Evolutionary conservation across 1,140 invertebrate genomes (phyloP).

Genomic region (Diorhabda sublineata): DNA sequence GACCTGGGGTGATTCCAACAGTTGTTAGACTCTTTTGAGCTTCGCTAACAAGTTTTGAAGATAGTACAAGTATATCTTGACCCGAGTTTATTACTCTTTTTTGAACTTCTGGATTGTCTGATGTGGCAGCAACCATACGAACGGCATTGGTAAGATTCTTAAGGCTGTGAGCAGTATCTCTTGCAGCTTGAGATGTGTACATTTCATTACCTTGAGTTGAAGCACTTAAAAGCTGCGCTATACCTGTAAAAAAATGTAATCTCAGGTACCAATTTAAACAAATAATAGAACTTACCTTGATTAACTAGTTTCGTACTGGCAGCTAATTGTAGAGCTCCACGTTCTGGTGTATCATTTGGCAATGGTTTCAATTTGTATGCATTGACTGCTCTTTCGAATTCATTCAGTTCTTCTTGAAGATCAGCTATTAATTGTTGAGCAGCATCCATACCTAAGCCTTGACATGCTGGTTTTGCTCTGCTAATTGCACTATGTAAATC

Average conservation of each 20-base stretch:
- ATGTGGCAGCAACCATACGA: slow-evolving; percentile 65
- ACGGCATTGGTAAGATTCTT: slow-evolving; percentile 63
- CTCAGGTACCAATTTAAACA: too few relatives aligned
- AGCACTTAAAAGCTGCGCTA: slow-evolving; percentile 82
- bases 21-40: slow-evolving; percentile 64
- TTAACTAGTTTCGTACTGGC: slow-evolving; percentile 61
- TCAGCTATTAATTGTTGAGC: slow-evolving; percentile 77
- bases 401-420: slow-evolving; percentile 76
- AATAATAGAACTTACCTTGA: slow-evolving; percentile 46
- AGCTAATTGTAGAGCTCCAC: slow-evolving; percentile 67
- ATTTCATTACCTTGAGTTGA: slow-evolving; percentile 79
- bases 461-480: slow-evolving; percentile 82
- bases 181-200: slow-evolving; percentile 76
- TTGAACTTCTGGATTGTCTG: slow-evolving; percentile 59
- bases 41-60: slow-evolving; percentile 72
- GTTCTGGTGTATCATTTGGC: slow-evolving; percentile 82
- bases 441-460: slow-evolving; percentile 79
- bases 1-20: slow-evolving; percentile 54
- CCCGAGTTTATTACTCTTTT: slow-evolving; percentile 66
- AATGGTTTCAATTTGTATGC: slow-evolving; percentile 70
- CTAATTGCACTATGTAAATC: slow-evolving; percentile 74
- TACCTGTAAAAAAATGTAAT: slow-evolving; percentile 36
- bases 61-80: slow-evolving; percentile 74
- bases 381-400: slow-evolving; percentile 71
- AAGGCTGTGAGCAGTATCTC: slow-evolving; percentile 73